Base-by-base conservation (phyloP, 2,888 invertebrate species). In the Oscheius myriophilus region DNA sequence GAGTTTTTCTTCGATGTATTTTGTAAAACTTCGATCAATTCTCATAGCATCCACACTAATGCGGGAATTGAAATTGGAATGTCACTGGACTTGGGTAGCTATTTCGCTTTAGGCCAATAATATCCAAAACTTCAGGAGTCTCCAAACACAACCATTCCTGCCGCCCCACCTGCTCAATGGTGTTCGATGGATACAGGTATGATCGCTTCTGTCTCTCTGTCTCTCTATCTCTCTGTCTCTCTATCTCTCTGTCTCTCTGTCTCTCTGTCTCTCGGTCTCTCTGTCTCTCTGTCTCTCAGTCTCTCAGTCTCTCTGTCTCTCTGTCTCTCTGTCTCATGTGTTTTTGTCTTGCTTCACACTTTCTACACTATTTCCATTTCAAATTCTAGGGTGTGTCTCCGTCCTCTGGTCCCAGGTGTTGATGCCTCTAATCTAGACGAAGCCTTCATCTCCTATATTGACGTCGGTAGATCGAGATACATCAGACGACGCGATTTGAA, bases 1-100 rank as follows among this genome's bases (percentile, higher is more conserved):
- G 81, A 73, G 14, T 45, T 64, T 16, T 81, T 83, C 61, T 82
- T 82, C 61, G 70, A 76, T 46, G 61, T 86, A 21, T 86, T 85
- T 76, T 84, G 86, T 71, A 81, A 79, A 66, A 70, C 75, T 1
- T 73, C 82, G 18, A 84, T 86, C 75, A 86, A 86, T 72, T 85
- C 85, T 23, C 86, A 86, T 69, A 79, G 79, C 45, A 80, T 86
- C 43, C 84, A 85, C 61, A 84, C 83, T 2, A 85, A 79, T 70
- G 78, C 79, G 12, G 86, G 85, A 7, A 74, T 69, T 43, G 85
- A 86, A 53, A 81, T 86, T 39, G 86, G 86, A 43, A 81, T 85
- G 78, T 79, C 84, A 0, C 64, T 86, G 23, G 86, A 86, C 69
- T 64, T 86, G 52, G 85, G 85, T 65, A 70, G 4, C 0, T 23